Evolutionary conservation across 2,797 vertebrate species (phyloP).

Genomic region (Pseudocheirus occidentalis): DNA sequence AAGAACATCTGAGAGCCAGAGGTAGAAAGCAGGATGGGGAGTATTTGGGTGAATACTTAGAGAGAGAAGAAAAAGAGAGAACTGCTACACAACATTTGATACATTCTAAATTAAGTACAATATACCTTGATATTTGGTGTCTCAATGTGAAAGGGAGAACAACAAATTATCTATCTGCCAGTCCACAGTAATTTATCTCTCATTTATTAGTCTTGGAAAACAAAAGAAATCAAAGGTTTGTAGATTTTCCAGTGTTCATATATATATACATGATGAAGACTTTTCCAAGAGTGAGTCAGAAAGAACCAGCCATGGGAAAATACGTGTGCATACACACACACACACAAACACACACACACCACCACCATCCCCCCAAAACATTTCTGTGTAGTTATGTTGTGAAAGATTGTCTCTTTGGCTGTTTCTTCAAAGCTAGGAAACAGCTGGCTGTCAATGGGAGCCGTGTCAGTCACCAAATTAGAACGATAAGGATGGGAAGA

Average conservation of each 20-base stretch:
- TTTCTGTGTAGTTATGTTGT: too few relatives aligned
- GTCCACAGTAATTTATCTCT: background rate
- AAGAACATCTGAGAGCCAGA: background rate
- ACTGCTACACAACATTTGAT: background rate
- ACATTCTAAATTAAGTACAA: background rate
- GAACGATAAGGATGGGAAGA: background rate
- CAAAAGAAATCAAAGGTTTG: background rate
- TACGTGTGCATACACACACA: accelerated
- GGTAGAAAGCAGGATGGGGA: background rate
- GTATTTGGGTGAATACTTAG: background rate
- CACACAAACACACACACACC: too few relatives aligned
- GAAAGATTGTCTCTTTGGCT: background rate
- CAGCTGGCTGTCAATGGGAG: background rate
- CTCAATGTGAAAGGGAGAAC: background rate
- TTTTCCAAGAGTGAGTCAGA: background rate
- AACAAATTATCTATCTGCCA: background rate
- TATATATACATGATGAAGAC: background rate
- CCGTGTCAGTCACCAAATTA: background rate
- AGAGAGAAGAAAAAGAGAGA: background rate
- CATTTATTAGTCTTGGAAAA: background rate
- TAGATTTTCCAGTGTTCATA: background rate
- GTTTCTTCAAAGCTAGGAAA: background rate
- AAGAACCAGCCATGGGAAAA: background rate
- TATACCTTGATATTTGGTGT: background rate
- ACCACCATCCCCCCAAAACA: too few relatives aligned